These are phyloP conservation scores for Idaea biselata DNA, from an alignment of 2,888 invertebrate species.

Conservation along the genomic window DNA sequence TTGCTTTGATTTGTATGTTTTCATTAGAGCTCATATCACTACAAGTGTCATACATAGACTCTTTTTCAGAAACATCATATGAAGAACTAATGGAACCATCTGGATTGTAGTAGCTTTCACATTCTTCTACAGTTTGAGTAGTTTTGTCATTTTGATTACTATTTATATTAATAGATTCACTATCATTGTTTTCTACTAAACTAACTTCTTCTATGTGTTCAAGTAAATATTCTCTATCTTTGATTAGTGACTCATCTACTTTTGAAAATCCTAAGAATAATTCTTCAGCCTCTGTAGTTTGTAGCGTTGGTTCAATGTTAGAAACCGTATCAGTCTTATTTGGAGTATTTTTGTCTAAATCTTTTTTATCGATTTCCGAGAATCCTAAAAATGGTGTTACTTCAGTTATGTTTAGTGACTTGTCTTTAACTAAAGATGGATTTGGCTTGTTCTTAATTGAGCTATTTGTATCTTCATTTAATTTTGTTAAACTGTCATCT, in stretches of 20 bases:
- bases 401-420: slow-evolving; percentile 43
- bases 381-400: slow-evolving; percentile 53
- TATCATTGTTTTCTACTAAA: slow-evolving; percentile 11
- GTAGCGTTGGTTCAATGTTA: neutral
- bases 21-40: slow-evolving; percentile 43
- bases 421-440: slow-evolving; percentile 24
- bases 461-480: neutral
- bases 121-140: slow-evolving; percentile 8
- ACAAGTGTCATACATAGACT: slow-evolving; percentile 65
- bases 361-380: slow-evolving; percentile 12
- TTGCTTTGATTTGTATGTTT: slow-evolving; percentile 7
- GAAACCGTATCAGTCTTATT: neutral
- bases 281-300: neutral
- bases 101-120: neutral
- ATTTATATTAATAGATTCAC: slow-evolving; percentile 4
- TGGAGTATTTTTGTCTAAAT: neutral
- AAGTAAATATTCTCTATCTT: slow-evolving; percentile 7
- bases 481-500: slow-evolving; percentile 2
- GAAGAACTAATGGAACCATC: neutral
- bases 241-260: neutral
- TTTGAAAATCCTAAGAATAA: neutral
- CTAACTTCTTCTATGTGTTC: slow-evolving; percentile 8
- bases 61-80: slow-evolving; percentile 29
- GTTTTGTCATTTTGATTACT: slow-evolving; percentile 15
- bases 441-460: slow-evolving; percentile 7